phyloP scores from a whole-genome alignment of 1,140 invertebrate species.

The Lasioglossum baleicum region DNA sequence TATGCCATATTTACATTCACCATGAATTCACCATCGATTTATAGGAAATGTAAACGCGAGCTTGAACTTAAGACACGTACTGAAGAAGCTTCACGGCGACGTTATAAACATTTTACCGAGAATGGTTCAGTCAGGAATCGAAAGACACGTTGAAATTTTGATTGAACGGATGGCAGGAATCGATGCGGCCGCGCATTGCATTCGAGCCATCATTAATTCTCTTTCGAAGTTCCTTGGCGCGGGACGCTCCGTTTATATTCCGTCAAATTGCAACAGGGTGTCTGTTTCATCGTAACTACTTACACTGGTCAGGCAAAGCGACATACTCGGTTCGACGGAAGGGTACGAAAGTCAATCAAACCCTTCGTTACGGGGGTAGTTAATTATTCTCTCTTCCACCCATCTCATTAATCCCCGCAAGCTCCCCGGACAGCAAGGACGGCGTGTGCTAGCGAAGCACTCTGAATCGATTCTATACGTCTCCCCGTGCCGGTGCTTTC shows the following conservation, averaged over 20 bases:
- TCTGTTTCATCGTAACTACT: not conserved
- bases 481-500: conserved; percentile 42
- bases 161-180: too few relatives aligned
- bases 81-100: too few relatives aligned
- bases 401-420: not conserved
- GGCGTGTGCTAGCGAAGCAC: not conserved
- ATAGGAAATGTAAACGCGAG: too few relatives aligned
- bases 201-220: too few relatives aligned
- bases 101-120: too few relatives aligned
- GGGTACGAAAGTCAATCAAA: conserved; percentile 22
- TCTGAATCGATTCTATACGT: conserved; percentile 42
- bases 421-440: conserved; percentile 11
- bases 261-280: not conserved
- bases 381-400: conserved; percentile 8
- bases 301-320: not conserved
- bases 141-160: too few relatives aligned
- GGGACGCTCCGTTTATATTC: not conserved
- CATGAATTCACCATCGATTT: too few relatives aligned
- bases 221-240: too few relatives aligned
- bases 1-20: too few relatives aligned
- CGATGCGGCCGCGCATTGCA: too few relatives aligned
- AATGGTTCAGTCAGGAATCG: too few relatives aligned
- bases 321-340: not conserved
- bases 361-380: not conserved
- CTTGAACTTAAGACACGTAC: too few relatives aligned